Base-by-base conservation (phyloP, 2,797 vertebrate genomes). In the Helarctos malayanus region DNA sequence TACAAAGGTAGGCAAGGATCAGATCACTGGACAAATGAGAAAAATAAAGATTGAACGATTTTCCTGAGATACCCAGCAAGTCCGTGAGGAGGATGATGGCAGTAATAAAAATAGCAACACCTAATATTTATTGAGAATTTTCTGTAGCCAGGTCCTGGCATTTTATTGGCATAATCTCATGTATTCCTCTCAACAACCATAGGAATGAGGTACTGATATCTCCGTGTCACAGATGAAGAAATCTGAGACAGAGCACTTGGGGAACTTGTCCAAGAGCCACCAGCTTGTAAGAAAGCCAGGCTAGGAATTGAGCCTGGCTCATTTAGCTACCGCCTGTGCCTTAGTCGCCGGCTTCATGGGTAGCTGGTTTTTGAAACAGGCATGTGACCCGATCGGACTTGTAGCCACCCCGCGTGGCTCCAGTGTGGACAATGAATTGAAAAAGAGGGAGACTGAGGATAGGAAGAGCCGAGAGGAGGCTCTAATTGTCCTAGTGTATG, bases 281-380 rank as follows among this genome's bases (percentile, higher is more conserved):
- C 68, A 61, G 29, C n/a, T 83, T 95, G 47, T 84, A 94, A 79
- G 88, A 88, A 88, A 95, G 32, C 49, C 41, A 41, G 63, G 38
- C 59, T 68, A 81, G n/a, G n/a, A 88, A 54, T 38, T 59, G 61
- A 90, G 78, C 59, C 41, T 10, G 35, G 27, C 47, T 49, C 69
- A 38, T 80, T 41, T 47, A 54, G 61, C 56, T 79, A 19, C 47
- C 68, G 69, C 25, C 47, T 63, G 5, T 69, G 57, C 63, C 38
- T 41, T 79, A 91, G 78, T 27, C 9, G 52, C 73, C 84, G 38
- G 75, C 27, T 95, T 69, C 49, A 7, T 52, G 47, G 56, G 52
- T 65, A 56, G 61, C 57, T 80, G 38, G 68, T 35, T 79, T 87
- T 76, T 93, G 79, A 57, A 95, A 68, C 27, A 95, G 82, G 18